These are phyloP conservation scores for Manis crassicaudata DNA, from an alignment of 2,797 vertebrate species.

Conservation along the genomic window DNA sequence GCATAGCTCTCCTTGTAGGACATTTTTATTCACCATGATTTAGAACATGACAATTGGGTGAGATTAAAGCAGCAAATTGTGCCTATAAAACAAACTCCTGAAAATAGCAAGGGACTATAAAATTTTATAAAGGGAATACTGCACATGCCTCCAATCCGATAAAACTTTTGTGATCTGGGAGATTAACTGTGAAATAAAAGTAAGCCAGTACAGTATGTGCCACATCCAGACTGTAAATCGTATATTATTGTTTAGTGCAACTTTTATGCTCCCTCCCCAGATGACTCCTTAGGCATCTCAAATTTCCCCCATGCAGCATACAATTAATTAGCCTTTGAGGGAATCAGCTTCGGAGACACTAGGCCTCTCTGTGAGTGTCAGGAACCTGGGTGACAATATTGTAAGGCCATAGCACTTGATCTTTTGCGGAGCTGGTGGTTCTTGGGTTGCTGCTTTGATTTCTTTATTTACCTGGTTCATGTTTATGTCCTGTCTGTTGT, in stretches of 20 bases:
- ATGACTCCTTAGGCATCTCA: slow-evolving; percentile 69
- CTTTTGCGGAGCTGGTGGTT: background rate
- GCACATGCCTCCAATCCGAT: slow-evolving; percentile 85
- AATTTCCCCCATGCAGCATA: slow-evolving; percentile 29
- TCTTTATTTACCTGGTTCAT: slow-evolving; percentile 20
- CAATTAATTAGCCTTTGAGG: slow-evolving; percentile 65
- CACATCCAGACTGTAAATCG: slow-evolving; percentile 79
- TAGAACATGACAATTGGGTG: slow-evolving; percentile 88
- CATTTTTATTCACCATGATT: slow-evolving; percentile 87
- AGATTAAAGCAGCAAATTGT: slow-evolving; percentile 88
- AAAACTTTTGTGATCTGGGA: slow-evolving; percentile 87
- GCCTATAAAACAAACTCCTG: slow-evolving; percentile 86
- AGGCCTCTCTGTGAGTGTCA: background rate
- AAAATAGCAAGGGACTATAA: slow-evolving; percentile 86
- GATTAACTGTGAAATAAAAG: slow-evolving; percentile 87
- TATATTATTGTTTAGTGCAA: slow-evolving; percentile 81
- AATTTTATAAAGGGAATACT: slow-evolving; percentile 87
- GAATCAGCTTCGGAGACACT: background rate
- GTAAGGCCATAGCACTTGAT: background rate
- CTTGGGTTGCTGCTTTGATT: background rate
- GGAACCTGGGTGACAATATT: background rate
- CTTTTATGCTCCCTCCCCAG: slow-evolving; percentile 77
- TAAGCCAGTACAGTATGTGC: slow-evolving; percentile 81
- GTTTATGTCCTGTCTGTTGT: slow-evolving; percentile 13
- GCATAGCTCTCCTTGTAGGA: slow-evolving; percentile 85